These are phyloP conservation scores for Boloria selene DNA, from an alignment of 2,888 invertebrate genomes.

Conservation along the genomic window DNA sequence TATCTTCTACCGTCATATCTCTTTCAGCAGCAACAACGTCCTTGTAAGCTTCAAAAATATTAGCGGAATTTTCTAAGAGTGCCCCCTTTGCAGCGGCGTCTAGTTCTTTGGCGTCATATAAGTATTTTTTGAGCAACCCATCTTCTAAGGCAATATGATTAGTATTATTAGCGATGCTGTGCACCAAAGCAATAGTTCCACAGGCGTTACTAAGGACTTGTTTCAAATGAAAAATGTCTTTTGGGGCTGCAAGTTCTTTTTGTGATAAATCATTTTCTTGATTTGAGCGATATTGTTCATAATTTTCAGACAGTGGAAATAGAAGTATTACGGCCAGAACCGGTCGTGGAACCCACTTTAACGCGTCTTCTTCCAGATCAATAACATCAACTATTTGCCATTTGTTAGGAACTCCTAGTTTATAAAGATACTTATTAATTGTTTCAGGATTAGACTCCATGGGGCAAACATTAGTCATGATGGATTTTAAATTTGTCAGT, in stretches of 20 bases:
- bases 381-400: slow-evolving; percentile 96
- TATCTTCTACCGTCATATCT: slow-evolving; percentile 65
- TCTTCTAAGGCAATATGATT: slow-evolving; percentile 86
- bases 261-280: slow-evolving; percentile 84
- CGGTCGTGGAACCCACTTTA: slow-evolving; percentile 93
- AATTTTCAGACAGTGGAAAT: slow-evolving; percentile 91
- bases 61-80: slow-evolving; percentile 86
- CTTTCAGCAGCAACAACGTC: slow-evolving; percentile 87
- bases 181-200: slow-evolving; percentile 97
- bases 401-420: slow-evolving; percentile 89
- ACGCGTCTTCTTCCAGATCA: slow-evolving; percentile 91
- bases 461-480: slow-evolving; percentile 61
- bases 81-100: slow-evolving; percentile 89
- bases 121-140: slow-evolving; percentile 88
- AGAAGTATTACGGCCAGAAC: slow-evolving; percentile 92
- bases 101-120: slow-evolving; percentile 85
- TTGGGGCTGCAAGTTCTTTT: slow-evolving; percentile 80
- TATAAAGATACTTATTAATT: slow-evolving; percentile 86
- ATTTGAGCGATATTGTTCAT: slow-evolving; percentile 84
- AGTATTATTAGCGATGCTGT: slow-evolving; percentile 95
- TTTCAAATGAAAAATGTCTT: slow-evolving; percentile 91
- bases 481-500: not conserved
- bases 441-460: slow-evolving; percentile 84
- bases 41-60: slow-evolving; percentile 90
- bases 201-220: slow-evolving; percentile 96